These are phyloP conservation scores for Danio aesculapii DNA, from an alignment of 2,797 vertebrate species.

Conservation along the genomic window DNA sequence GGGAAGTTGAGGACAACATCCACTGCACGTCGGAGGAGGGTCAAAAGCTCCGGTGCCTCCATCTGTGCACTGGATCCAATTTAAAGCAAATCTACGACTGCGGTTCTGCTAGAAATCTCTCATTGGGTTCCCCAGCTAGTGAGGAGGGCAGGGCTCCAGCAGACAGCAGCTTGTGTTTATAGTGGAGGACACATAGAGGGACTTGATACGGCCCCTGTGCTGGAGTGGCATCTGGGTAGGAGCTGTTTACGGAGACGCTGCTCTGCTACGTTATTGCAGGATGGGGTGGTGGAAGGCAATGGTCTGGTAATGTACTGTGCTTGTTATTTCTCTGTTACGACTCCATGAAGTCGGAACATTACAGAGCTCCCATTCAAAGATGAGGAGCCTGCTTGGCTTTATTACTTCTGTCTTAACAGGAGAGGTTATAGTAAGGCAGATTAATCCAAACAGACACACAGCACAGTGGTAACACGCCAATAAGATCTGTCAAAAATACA, in stretches of 20 bases:
- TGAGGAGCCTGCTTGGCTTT: not conserved
- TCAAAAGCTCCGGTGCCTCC: conserved; percentile 32
- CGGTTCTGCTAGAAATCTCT: conserved; percentile 26
- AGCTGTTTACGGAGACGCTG: conserved; percentile 18
- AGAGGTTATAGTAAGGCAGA: not conserved
- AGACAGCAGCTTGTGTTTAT: conserved; percentile 47
- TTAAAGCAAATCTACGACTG: conserved; percentile 46
- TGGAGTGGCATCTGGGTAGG: conserved; percentile 22
- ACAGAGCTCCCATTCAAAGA: conserved; percentile 24
- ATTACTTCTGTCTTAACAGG: not conserved
- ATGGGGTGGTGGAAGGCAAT: not conserved
- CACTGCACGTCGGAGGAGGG: conserved; percentile 15
- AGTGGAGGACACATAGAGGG: conserved; percentile 37
- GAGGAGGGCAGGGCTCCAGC: conserved; percentile 35
- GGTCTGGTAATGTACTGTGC: conserved; percentile 18
- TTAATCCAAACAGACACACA: conserved; percentile 15
- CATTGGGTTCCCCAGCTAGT: conserved; percentile 23
- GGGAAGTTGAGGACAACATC: conserved; percentile 25
- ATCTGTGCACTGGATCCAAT: conserved; percentile 58
- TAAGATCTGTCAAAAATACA: conserved; percentile 41
- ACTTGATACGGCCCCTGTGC: conserved; percentile 24
- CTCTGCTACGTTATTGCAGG: not conserved
- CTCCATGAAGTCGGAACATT: conserved; percentile 33
- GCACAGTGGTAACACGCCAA: not conserved
- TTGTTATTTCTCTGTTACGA: conserved; percentile 26